Base-by-base conservation (phyloP, 2,888 invertebrate species). In the Tenodera sinensis region DNA sequence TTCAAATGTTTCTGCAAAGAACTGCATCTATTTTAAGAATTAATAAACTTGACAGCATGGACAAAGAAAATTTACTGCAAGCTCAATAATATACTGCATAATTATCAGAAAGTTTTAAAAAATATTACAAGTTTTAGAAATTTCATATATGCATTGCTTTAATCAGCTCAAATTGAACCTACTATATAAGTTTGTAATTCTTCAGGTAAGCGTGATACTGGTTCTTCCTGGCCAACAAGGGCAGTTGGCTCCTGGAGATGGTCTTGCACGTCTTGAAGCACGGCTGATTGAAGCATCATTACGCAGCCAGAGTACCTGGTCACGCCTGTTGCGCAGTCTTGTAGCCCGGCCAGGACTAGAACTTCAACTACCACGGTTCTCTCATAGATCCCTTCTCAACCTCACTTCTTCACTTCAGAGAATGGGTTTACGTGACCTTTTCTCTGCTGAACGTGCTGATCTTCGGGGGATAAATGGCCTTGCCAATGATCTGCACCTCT, bases 161-260 rank as follows among this genome's bases (percentile, higher is more conserved):
- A 42, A 42, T 42, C 12, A 12, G 1, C 42, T 12, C 12, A 12
- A 42, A 42, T 12, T 42, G 42, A 34, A 12, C 42, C 42, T 12
- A 12, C 9, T 42, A 42, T 42, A 12, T 42, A 42, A 12, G 12
- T 42, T 9, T 42, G 0, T 42, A 42, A 12, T 9, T 42, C 0
- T 71, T 71, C 25, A 71, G 54, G 95, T 97, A 0, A 97, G 97
- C 92, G 96, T 97, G 0, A 95, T 98, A 83, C 96, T 97, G 91
- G 95, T 98, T 0, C 96, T 98, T 94, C 98, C 98, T 0, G 98
- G 98, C 0, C 97, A 97, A 92, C 97, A 97, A 93, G 97, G 97
- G 42, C 96, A 96, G 88, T 94, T 96, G 0, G 96, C 97, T 2
- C 96, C 97, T 0, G 96, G 97, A 0, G 97, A 97, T 92, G 97